Evolutionary conservation across 2,888 invertebrate genomes (phyloP), one percentile per base, ranked within the genome.

Genomic region (Macrophya alboannulata): DNA sequence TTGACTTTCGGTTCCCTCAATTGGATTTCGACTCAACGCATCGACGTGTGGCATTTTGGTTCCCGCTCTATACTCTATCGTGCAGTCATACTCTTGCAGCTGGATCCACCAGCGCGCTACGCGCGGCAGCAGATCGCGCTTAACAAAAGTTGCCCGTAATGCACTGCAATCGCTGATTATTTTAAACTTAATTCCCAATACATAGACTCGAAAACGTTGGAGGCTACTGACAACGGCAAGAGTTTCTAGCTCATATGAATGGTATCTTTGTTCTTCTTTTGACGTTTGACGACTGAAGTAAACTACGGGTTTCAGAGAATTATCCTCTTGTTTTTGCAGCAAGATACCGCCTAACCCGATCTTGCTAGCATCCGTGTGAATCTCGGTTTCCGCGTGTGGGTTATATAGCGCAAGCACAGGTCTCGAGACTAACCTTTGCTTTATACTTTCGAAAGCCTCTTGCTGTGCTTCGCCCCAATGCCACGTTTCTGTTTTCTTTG

Each of bases 161-260:
- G 91, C 88, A 76, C 91, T 90, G 76, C 91, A 92, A 81, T 94
- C 93, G 1, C 90, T 91, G 0, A 91, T 77, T 31, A 91, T 85
- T 84, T 89, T 89, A 84, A 93, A 93, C 3, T 77, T 21, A 5
- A 89, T 87, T 1, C 90, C 91, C 6, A 91, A 86, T 0, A 93
- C 72, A 85, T 93, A 93, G 0, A 88, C 88, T 15, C 92, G 87
- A 86, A 93, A 93, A 84, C 91, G 90, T 21, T 89, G 85, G 1
- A 93, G 62, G 15, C 89, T 88, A 82, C 88, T 90, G 0, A 93
- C 90, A 0, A 93, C 90, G 0, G 92, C 92, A n/a, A 94, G 86
- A 2, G 89, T 90, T 84, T 94, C 92, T n/a, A 91, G 85, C 62
- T 94, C 93, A 45, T 91, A 91, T 0, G 90, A 90, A 51, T 91